Conservation (phyloP, 1,140 invertebrate genomes). For the Achroia grisella region DNA sequence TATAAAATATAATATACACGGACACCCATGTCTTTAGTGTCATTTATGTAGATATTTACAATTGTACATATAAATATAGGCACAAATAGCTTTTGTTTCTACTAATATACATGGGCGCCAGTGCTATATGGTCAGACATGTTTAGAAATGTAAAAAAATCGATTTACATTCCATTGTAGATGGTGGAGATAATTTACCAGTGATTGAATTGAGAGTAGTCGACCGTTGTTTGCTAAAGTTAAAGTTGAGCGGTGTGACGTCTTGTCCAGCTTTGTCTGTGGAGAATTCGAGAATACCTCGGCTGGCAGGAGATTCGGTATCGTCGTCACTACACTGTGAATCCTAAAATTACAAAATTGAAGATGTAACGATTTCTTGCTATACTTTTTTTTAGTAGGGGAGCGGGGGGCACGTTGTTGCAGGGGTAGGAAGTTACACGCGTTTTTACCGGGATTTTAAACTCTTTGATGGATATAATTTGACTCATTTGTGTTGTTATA, state of each 20-base stretch:
- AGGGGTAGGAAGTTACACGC: too few relatives aligned
- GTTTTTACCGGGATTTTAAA: too few relatives aligned
- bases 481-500: too few relatives aligned
- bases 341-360: constrained; percentile 30
- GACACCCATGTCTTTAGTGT: constrained; percentile 7
- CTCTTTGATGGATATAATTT: too few relatives aligned
- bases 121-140: not conserved
- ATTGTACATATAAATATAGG: constrained; percentile 3
- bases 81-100: too few relatives aligned
- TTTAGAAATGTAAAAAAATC: constrained; percentile 12
- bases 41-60: not conserved
- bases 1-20: constrained; percentile 29
- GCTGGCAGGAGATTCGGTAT: constrained; percentile 71
- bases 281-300: constrained; percentile 89
- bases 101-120: too few relatives aligned
- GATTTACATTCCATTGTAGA: constrained; percentile 31
- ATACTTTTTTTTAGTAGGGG: too few relatives aligned
- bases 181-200: constrained; percentile 71
- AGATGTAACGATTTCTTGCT: too few relatives aligned
- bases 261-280: constrained; percentile 90
- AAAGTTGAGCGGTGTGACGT: constrained; percentile 89
- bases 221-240: constrained; percentile 84
- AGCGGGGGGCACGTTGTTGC: too few relatives aligned
- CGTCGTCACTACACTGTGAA: constrained; percentile 68
- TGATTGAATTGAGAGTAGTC: constrained; percentile 83